Conservation (phyloP, 2,113 vertebrate species). For the Syngnathoides biaculeatus region DNA sequence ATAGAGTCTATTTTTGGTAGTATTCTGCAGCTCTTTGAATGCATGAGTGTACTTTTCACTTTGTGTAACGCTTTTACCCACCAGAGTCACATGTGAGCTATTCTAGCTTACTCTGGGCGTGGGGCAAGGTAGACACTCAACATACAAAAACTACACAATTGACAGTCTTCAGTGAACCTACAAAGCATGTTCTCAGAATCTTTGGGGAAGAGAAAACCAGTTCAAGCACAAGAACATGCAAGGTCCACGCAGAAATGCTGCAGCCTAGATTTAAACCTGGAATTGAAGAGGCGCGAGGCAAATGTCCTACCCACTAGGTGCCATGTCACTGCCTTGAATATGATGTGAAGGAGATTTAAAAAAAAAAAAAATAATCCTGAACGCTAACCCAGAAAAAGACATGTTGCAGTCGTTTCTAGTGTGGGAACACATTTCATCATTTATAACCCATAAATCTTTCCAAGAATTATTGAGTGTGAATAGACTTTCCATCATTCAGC, state of each 20-base stretch:
- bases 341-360: background rate
- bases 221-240: too few relatives aligned
- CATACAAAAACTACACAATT: too few relatives aligned
- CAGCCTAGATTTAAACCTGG: too few relatives aligned
- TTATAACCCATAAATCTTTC: background rate
- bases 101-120: too few relatives aligned
- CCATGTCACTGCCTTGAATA: too few relatives aligned
- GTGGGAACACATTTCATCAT: background rate
- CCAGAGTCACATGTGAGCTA: background rate
- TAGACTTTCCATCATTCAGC: background rate
- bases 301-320: too few relatives aligned
- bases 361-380: conserved; percentile 19
- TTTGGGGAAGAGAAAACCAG: too few relatives aligned
- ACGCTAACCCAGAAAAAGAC: conserved; percentile 9
- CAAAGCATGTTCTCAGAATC: too few relatives aligned
- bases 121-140: too few relatives aligned
- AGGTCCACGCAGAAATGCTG: too few relatives aligned
- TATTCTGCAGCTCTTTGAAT: conserved; percentile 7
- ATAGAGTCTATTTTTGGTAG: background rate
- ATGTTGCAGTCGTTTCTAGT: background rate
- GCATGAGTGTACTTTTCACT: background rate
- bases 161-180: too few relatives aligned
- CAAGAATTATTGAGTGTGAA: background rate
- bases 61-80: background rate
- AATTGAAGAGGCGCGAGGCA: too few relatives aligned